Base-by-base conservation (phyloP, 1,140 invertebrate species). In the Drosophila eugracilis region DNA sequence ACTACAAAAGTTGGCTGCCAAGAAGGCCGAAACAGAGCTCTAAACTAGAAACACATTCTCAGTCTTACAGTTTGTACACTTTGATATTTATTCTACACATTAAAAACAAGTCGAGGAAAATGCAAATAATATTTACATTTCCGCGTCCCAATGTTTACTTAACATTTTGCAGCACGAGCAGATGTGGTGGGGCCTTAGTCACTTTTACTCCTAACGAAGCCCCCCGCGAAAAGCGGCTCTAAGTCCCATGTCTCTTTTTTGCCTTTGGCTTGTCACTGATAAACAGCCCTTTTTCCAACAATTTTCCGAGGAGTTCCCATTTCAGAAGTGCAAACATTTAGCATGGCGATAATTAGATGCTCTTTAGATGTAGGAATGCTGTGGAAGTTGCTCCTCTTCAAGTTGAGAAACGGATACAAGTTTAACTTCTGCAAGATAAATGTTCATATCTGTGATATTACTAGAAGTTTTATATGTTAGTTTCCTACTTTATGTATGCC, bases 1-100 rank as follows among this genome's bases (percentile, higher is more conserved):
- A 19, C 55, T 91, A 9, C 90, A 90, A 39, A 91, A 94, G 93
- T 81, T 96, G 95, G 86, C 94, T 92, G 92, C 96, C 96, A 58
- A 95, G 92, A 49, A 98, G 50, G 9, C 42, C 24, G 53, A 26
- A 15, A 0, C 88, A 3, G 97, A 59, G 30, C 15, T 47, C 21
- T 80, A 69, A 67, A 7, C n/a, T 10, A 17, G 22, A 36, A 19
- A 36, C 59, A 39, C 19, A 21, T 39, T 34, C 41, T n/a, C n/a
- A 4, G 44, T 36, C 36, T 12, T 15, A 24, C 66, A 66, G 71
- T 65, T 65, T 69, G 54, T 58, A 39, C 28, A 9, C 49, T 41
- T 49, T 73, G 50, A 63, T 86, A 85, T 85, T 85, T 85, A 74
- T 77, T 80, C 47, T 65, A 37, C 77, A 77, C 80, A 85, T 85